Evolutionary conservation across 2,113 vertebrate species (phyloP), one percentile per base, ranked within the genome.

Genomic region (Argyrosomus japonicus): DNA sequence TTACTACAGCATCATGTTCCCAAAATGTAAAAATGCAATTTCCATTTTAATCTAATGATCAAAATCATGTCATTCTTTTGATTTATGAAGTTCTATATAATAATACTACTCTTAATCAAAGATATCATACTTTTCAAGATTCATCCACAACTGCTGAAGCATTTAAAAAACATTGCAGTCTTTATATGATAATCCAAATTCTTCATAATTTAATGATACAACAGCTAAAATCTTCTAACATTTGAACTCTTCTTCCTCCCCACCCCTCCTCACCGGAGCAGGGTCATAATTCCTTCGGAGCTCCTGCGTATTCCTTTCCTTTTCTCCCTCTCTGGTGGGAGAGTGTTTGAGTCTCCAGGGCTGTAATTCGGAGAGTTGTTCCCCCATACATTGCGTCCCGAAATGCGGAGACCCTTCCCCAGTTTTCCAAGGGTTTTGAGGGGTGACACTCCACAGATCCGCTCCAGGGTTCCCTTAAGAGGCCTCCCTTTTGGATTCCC

Each of bases 271-370:
- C 80, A 92, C 91, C 95, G 85, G 50, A 95, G 91, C 25, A 97
- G 77, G 54, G 96, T 96, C 95, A 95, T 95, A 64, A 95, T 94
- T 67, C 97, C 97, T 58, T 98, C 97, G 0, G 97, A 98, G 77
- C 95, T 86, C 87, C 47, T 90, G 60, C 87, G 91, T 6, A 92
- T 85, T 72, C 95, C 95, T 86, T 93, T 95, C 25, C 61, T 94
- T 73, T 91, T 95, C 78, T 94, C 94, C 80, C 87, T 94, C 76
- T 88, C 91, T 19, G 90, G 68, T 0, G 89, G 84, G 1, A 96
- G 95, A 4, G 94, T 93, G 13, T 92, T 90, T 0, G 96, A 95
- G 63, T 94, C 82, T 27, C 93, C 89, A 3, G 93, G 75, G 64
- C 89, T 94, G 76, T 93, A 95, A 0, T 94, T 89, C 0, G 93